Base-by-base conservation (phyloP, 1,140 invertebrate species). In the Lordiphosa stackelbergi region DNA sequence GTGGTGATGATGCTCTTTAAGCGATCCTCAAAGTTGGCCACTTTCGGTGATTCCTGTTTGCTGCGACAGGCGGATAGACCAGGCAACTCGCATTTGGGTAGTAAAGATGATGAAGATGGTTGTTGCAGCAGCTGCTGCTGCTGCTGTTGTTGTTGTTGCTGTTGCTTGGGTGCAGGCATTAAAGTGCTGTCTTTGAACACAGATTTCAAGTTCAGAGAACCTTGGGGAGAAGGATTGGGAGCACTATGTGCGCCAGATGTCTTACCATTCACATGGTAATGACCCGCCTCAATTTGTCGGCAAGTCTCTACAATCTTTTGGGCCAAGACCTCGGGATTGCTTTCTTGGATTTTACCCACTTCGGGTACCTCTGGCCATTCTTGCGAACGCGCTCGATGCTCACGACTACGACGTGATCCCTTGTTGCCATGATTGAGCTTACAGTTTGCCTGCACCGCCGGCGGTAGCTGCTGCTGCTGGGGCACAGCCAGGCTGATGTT, bases 311-410 rank as follows among this genome's bases (percentile, higher is more conserved):
- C 88, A 59, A 96, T 96, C 84, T 97, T 97, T 86, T 95, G 93
- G 0, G 95, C 95, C 10, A 96, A 87, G 38, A 96, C 92, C 88
- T 96, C 95, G 0, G 95, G 95, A 90, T 96, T 96, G 73, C 95
- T 95, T 74, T 96, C 95, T 73, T 96, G 94, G 56, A 96, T 97
- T 87, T 96, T 96, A 2, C 93, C 95, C 28, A 96, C 92, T 66
- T 96, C 94, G 0, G 95, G 95, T 19, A 97, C 94, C 65, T 96
- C 94, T 0, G 95, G 95, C 95, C 95, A 96, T 75, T 96, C 95
- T 86, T 96, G 95, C 1, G 94, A 95, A 3, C 94, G 89, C 2
- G 93, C 92, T 2, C 94, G 90, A 53, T 92, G 91, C 53, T 95
- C 94, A 19, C 94, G 89, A 36, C 89, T 91, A 78, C 94, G 94